A percentile compares a stretch with the other conserved stretches of the same genome.
phyloP scores from a whole-genome alignment of 2,888 invertebrate genomes.

The Acrobasis consociella region DNA sequence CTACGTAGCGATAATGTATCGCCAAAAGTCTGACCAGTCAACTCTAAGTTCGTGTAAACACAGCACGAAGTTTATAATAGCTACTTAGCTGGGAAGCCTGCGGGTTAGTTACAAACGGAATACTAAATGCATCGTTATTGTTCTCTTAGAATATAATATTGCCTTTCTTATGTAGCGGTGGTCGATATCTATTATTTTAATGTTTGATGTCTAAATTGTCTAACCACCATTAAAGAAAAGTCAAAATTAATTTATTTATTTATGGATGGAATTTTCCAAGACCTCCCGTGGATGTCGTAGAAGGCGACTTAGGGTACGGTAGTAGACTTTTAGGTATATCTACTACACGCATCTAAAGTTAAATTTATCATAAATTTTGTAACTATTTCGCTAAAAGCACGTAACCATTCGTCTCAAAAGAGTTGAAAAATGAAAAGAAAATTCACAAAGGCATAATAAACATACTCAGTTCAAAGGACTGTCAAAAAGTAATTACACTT shows the following conservation, averaged over 20 bases:
- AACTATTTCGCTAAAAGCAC: neutral
- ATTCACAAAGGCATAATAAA: neutral
- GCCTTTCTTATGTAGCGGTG: no score
- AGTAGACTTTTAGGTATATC: no score
- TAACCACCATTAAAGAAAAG: no score
- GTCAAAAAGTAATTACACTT: constrained; percentile 13
- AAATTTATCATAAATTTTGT: no score
- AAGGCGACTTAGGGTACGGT: no score
- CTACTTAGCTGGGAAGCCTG: neutral
- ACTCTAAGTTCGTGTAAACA: neutral
- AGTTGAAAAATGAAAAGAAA: constrained; percentile 1
- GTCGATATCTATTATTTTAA: no score
- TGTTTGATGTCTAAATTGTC: no score
- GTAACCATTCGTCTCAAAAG: neutral
- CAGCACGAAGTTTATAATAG: neutral
- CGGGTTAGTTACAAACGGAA: neutral
- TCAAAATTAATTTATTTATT: no score
- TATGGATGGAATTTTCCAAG: no score
- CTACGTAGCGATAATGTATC: no score
- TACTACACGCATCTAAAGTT: no score
- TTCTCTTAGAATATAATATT: neutral
- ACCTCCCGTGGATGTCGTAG: no score
- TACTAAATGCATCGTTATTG: neutral
- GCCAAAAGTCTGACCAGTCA: neutral
- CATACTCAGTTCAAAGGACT: neutral